Evolutionary conservation across 1,140 invertebrate species (phyloP).

Genomic region (Paraescarpia echinospica): DNA sequence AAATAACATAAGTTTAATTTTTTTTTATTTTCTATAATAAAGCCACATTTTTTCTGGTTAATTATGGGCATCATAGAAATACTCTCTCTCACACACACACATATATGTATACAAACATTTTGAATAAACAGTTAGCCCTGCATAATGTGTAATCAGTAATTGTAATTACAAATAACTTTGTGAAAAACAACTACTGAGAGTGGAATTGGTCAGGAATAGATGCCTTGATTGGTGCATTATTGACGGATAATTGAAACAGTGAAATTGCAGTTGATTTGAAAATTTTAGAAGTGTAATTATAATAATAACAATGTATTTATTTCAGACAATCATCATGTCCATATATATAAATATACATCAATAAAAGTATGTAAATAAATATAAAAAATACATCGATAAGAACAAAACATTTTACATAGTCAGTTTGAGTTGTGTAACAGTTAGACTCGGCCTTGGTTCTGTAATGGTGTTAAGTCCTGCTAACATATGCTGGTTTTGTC

Average conservation of each 20-base stretch:
- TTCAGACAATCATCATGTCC: too few relatives aligned
- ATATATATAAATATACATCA: too few relatives aligned
- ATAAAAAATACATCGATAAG: too few relatives aligned
- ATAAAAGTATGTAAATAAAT: too few relatives aligned
- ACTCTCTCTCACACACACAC: too few relatives aligned
- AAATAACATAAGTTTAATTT: neutral
- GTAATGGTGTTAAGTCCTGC: neutral
- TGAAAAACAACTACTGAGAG: too few relatives aligned
- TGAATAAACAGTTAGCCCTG: neutral
- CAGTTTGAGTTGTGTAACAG: neutral
- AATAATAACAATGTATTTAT: neutral
- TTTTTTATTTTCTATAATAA: neutral
- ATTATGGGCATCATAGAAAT: too few relatives aligned
- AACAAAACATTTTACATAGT: too few relatives aligned
- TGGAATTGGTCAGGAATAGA: too few relatives aligned
- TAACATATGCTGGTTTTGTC: neutral
- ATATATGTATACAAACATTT: neutral
- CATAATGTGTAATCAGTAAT: neutral
- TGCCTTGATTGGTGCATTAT: too few relatives aligned
- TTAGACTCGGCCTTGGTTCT: neutral
- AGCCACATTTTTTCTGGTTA: too few relatives aligned
- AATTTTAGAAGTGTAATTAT: neutral
- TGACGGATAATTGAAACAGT: neutral
- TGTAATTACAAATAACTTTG: neutral
- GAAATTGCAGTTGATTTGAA: neutral